These are phyloP conservation scores for Apteryx owenii DNA, from an alignment of 2,113 vertebrate genomes.

Conservation along the genomic window DNA sequence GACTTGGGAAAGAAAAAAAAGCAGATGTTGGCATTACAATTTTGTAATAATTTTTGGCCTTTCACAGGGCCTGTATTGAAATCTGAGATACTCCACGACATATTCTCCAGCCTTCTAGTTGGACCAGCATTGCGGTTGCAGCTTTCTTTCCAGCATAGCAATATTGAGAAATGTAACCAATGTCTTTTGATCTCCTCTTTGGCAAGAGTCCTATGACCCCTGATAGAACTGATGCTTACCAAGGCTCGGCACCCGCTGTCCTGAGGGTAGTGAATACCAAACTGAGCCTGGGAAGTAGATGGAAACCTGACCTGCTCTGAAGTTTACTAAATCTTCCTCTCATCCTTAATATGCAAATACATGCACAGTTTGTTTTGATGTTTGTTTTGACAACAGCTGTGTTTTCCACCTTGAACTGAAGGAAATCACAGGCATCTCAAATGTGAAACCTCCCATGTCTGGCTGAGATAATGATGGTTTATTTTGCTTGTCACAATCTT, in stretches of 20 bases:
- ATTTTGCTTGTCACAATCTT: neutral
- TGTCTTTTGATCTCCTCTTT: neutral
- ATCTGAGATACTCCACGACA: neutral
- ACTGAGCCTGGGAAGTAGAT: neutral
- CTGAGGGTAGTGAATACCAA: neutral
- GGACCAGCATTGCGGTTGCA: neutral
- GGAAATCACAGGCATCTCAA: neutral
- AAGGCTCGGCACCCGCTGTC: neutral
- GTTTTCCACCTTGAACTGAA: neutral
- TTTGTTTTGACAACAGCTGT: neutral
- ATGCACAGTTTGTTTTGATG: neutral
- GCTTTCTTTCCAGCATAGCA: neutral
- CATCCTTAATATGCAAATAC: neutral
- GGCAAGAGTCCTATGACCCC: neutral
- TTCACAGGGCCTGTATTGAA: neutral
- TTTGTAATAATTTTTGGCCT: neutral
- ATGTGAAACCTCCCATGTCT: neutral
- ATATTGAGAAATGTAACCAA: neutral
- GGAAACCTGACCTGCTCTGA: neutral
- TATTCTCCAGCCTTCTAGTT: neutral
- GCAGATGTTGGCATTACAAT: neutral
- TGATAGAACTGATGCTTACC: neutral
- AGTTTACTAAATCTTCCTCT: neutral
- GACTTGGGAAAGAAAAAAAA: neutral
- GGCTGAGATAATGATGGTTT: neutral